phyloP scores from a whole-genome alignment of 1,140 invertebrate genomes.

The Varroa destructor region DNA sequence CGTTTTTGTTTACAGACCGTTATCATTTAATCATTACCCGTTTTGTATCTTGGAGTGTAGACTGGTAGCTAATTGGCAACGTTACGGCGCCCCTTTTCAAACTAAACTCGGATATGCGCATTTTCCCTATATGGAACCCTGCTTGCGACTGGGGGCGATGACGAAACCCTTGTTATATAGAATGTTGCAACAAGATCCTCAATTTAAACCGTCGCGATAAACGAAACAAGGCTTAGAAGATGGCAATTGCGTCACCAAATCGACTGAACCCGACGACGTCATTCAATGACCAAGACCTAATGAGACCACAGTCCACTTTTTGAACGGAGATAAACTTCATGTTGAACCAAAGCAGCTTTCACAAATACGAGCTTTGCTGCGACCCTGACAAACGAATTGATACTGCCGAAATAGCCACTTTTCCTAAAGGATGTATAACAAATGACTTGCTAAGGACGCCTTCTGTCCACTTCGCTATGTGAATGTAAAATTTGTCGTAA shows the following conservation, averaged over 20 bases:
- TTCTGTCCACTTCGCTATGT: too few relatives aligned
- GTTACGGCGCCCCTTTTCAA: slow-evolving; percentile 52
- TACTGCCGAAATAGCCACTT: too few relatives aligned
- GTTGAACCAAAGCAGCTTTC: too few relatives aligned
- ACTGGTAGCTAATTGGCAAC: slow-evolving; percentile 49
- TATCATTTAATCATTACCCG: not conserved
- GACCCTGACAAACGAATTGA: too few relatives aligned
- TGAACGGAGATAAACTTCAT: too few relatives aligned
- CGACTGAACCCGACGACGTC: not conserved
- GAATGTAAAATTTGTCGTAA: too few relatives aligned
- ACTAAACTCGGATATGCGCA: slow-evolving; percentile 51
- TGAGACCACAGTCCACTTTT: too few relatives aligned
- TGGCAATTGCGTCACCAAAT: not conserved
- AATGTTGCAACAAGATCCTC: slow-evolving; percentile 51
- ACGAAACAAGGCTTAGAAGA: slow-evolving; percentile 47
- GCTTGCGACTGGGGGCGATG: slow-evolving; percentile 57
- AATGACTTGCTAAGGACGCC: too few relatives aligned
- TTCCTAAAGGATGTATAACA: too few relatives aligned
- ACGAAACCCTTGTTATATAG: slow-evolving; percentile 58
- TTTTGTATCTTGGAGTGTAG: slow-evolving; percentile 37
- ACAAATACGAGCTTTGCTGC: too few relatives aligned
- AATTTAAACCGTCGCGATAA: slow-evolving; percentile 51
- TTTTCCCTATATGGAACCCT: slow-evolving; percentile 54
- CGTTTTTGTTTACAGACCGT: not conserved
- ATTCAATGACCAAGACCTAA: not conserved